phyloP scores from a whole-genome alignment of 2,888 invertebrate genomes.

The Elgonia sp. region DNA sequence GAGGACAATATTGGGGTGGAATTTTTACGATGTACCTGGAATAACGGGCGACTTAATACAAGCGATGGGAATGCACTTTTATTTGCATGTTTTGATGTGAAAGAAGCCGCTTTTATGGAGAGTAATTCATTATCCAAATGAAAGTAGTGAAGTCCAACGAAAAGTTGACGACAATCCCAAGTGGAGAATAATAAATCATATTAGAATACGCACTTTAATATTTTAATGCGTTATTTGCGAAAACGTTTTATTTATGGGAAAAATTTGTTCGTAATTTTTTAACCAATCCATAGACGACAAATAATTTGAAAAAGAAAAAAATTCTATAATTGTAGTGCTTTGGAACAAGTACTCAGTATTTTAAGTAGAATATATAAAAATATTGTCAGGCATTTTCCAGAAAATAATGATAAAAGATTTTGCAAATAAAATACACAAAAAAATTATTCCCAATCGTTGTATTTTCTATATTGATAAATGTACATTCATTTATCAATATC shows the following conservation, averaged over 20 bases:
- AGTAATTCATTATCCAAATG: conserved; percentile 40
- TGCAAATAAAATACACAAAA: too few species aligned
- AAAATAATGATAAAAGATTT: too few species aligned
- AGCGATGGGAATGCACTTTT: conserved; percentile 9
- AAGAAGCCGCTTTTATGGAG: not conserved
- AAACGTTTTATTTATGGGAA: not conserved
- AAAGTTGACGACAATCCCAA: not conserved
- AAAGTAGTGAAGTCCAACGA: not conserved
- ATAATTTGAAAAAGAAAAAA: too few species aligned
- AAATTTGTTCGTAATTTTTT: too few species aligned
- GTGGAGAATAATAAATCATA: not conserved
- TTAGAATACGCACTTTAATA: conserved; percentile 6
- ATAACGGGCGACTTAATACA: conserved; percentile 4
- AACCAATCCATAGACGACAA: too few species aligned
- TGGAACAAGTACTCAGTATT: too few species aligned
- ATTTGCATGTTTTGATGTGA: not conserved
- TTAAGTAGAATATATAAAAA: too few species aligned
- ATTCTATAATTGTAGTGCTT: too few species aligned
- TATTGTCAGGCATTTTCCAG: too few species aligned
- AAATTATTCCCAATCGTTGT: too few species aligned
- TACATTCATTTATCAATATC: too few species aligned
- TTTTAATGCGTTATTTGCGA: not conserved
- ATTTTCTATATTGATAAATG: too few species aligned
- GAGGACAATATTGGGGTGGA: conserved; percentile 44
- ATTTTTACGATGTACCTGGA: conserved; percentile 57